Conservation (phyloP, 2,797 vertebrate genomes). For the Catostomus latipinnis region DNA sequence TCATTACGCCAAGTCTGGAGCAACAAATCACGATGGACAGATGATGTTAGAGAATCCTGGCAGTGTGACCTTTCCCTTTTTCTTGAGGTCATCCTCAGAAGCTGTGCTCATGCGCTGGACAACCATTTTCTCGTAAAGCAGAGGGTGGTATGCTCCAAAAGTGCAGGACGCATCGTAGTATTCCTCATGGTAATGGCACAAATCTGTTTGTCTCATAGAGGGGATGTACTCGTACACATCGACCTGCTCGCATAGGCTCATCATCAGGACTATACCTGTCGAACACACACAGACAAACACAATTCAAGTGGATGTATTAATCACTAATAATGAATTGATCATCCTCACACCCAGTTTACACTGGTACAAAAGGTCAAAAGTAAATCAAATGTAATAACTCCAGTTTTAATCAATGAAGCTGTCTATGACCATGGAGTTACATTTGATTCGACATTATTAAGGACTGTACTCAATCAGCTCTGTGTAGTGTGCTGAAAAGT, state of each 20-base stretch:
- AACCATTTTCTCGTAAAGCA: constrained; percentile 86
- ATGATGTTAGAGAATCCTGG: constrained; percentile 79
- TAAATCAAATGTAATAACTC: no score
- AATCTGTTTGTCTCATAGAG: constrained; percentile 80
- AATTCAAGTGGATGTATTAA: not conserved
- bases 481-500: not conserved
- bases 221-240: constrained; percentile 88
- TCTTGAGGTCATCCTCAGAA: constrained; percentile 74
- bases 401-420: no score
- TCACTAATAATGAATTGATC: not conserved
- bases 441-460: no score
- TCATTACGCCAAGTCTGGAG: not conserved
- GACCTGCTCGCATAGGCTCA: constrained; percentile 84
- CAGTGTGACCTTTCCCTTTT: constrained; percentile 83
- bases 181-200: constrained; percentile 86
- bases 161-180: constrained; percentile 84
- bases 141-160: constrained; percentile 85
- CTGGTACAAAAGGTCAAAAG: no score
- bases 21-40: constrained; percentile 61
- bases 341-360: no score
- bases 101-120: constrained; percentile 82
- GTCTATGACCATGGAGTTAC: no score
- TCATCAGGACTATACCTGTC: constrained; percentile 87
- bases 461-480: not conserved
- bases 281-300: constrained; percentile 15